Evolutionary conservation across 2,797 vertebrate genomes (phyloP), one percentile per base, ranked within the genome.

Genomic region (Zenarchopterus dispar): DNA sequence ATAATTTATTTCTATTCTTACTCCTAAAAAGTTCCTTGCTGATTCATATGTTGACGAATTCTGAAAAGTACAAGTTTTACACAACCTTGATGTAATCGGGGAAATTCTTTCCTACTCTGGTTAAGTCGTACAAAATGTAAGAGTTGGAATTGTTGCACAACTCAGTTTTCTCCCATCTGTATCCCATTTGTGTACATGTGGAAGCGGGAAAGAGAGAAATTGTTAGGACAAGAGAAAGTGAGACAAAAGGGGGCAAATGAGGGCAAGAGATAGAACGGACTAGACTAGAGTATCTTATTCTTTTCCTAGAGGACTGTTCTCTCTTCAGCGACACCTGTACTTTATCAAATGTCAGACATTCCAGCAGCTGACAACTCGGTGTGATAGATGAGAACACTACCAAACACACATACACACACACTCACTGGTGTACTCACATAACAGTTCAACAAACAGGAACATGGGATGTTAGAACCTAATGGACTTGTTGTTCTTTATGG

Each of bases 351-450:
- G 72, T 47, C 59, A 64, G 67, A 22, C 57, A 28, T 70, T 80
- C 43, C 69, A 76, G 57, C 78, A 79, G 70, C 73, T 76, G 77
- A 80, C 73, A 67, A 53, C 62, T 62, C 26, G 26, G 33, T 63
- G 75, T 82, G 76, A 84, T 21, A 47, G 46, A 82, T 7, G n/a
- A 50, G 33, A 58, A 56, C 49, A 61, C 54, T 22, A 36, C 9
- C 47, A 52, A n/a, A 54, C 63, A 44, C 26, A 43, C 48, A 46
- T 60, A 44, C 26, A 43, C 48, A 46, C 56, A 36, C 17, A 54
- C 36, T 47, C 55, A 28, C 19, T 5, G 18, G 22, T 31, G 18
- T 5, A 17, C 13, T 4, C 47, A 44, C 48, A 31, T 8, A 50
- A 22, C 42, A 49, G 21, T 48, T 52, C 73, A 67, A 78, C 55